Evolutionary conservation across 1,140 invertebrate genomes (phyloP).

Genomic region (Brachionus rubens): DNA sequence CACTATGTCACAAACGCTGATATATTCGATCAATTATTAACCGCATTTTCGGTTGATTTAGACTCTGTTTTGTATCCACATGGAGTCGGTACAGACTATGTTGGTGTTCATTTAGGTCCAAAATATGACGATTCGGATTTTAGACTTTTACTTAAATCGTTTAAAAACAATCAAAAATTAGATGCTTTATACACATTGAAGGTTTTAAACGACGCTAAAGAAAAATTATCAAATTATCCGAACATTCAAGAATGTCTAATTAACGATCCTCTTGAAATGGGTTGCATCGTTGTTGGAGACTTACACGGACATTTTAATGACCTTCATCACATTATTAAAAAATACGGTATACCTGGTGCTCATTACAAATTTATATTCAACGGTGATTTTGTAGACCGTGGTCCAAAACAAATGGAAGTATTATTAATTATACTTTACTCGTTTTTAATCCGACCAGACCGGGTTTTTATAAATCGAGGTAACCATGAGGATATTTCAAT

Average conservation of each 20-base stretch:
- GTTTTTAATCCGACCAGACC: conserved; percentile 32
- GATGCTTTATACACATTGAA: neutral
- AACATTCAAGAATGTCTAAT: conserved; percentile 30
- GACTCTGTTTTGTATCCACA: neutral
- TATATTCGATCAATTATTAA: neutral
- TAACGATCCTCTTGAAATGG: neutral
- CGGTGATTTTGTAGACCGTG: conserved; percentile 33
- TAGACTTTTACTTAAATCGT: conserved; percentile 3
- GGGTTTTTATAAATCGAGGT: conserved; percentile 34
- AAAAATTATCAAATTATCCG: neutral
- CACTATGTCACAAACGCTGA: neutral
- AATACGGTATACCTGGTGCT: conserved; percentile 10
- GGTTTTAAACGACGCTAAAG: neutral
- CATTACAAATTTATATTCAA: conserved; percentile 36
- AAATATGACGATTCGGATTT: neutral
- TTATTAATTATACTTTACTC: neutral
- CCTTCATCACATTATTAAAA: conserved; percentile 2
- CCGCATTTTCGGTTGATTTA: neutral
- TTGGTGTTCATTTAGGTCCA: conserved; percentile 1
- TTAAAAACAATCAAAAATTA: conserved; percentile 23
- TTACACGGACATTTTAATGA: conserved; percentile 42
- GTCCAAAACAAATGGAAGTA: conserved; percentile 26
- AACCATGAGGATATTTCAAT: conserved; percentile 45
- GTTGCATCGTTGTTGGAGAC: conserved; percentile 40
- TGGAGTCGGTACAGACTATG: neutral